Evolutionary conservation across 1,140 invertebrate genomes (phyloP), one percentile per base, ranked within the genome.

Genomic region (Aricia agestis): DNA sequence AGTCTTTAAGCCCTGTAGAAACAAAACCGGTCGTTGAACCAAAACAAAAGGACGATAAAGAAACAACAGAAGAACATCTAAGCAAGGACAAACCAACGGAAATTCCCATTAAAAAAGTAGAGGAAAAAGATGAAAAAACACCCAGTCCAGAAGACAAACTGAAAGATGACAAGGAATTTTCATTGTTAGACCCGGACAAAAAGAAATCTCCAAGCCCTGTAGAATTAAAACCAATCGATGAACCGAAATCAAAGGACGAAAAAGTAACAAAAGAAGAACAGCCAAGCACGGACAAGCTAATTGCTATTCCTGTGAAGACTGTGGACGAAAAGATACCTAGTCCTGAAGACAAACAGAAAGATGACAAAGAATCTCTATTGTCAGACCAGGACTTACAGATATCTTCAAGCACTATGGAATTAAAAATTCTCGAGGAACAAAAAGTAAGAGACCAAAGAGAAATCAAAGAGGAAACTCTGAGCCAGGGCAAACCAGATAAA

Each of bases 171-270:
- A 45, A 15, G 13, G 13, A n/a, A n/a, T n/a, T 11, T 6, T 2
- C 52, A 58, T 3, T 19, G 31, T n/a, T 5, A 36, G 36, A 42
- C 52, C 17, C 45, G 15, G 6, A 67, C 32, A 52, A 58, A 3
- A 72, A 77, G 4, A 72, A 73, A 65, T n/a, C 45, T 17, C 66
- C 70, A 42, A 75, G 72, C 18, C 65, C 63, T 36, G 45, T 67
- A n/a, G 68, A 70, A 67, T 41, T 18, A 45, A 57, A 68, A 57
- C 57, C 36, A 36, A 66, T 66, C n/a, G 66, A 73, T 5, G 6
- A 58, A 58, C 52, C 5, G 13, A 58, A 58, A 58, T 5, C 13
- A 17, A n/a, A 15, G 10, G 52, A 15, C 13, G n/a, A 5, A 5
- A 11, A 58, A 58, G 52, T 7, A 58, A 11, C 25, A 17, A 13